These are phyloP conservation scores for Ceratosolen solmsi DNA, from an alignment of 1,140 invertebrate species.

Conservation along the genomic window DNA sequence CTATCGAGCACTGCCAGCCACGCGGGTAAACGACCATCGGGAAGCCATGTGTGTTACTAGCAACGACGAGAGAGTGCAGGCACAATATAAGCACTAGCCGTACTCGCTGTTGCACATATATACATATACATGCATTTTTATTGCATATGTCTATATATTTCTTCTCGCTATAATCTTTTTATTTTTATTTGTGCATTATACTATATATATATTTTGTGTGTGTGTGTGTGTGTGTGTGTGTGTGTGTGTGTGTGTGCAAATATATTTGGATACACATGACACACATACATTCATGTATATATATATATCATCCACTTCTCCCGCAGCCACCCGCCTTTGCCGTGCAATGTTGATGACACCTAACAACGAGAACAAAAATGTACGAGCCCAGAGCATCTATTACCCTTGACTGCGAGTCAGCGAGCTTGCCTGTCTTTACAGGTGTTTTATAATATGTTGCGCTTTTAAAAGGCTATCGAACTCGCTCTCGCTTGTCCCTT, in stretches of 20 bases:
- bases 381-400: conserved; percentile 25
- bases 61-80: conserved; percentile 53
- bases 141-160: no score
- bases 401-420: background rate
- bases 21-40: conserved; percentile 72
- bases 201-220: background rate
- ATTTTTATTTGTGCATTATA: no score
- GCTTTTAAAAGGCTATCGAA: conserved; percentile 42
- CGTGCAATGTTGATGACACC: conserved; percentile 2
- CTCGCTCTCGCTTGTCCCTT: background rate
- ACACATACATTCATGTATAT: background rate
- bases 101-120: background rate
- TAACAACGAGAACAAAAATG: conserved; percentile 36
- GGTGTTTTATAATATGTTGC: conserved; percentile 48
- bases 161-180: no score
- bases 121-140: conserved; percentile 45
- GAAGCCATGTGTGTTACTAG: conserved; percentile 60
- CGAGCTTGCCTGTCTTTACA: conserved; percentile 29
- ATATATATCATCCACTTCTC: no score
- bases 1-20: conserved; percentile 57
- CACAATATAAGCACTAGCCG: background rate
- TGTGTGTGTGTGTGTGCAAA: no score
- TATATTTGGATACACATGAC: conserved; percentile 38
- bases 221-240: no score
- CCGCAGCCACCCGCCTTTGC: no score